Base-by-base conservation (phyloP, 2,888 invertebrate genomes). In the Papilio elwesi region DNA sequence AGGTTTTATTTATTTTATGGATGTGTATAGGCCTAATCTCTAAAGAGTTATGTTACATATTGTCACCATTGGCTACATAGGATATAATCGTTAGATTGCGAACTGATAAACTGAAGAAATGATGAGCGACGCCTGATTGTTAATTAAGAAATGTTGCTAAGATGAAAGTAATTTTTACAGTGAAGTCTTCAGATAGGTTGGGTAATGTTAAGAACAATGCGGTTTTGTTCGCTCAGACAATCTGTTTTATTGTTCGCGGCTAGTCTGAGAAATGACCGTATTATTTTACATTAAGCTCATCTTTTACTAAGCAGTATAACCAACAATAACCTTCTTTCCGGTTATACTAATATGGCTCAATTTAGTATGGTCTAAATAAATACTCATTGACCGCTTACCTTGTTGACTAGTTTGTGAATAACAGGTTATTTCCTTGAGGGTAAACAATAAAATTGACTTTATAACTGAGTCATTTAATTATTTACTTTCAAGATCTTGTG, bases 171-270 rank as follows among this genome's bases (percentile, higher is more conserved):
- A 74, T 67, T 16, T 78, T 74, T 47, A 75, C 74, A 68, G 71
- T 71, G 66, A 62, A 59, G 68, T 77, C 77, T 76, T 78, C 78
- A 71, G 62, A 73, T 75, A 59, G 70, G 78, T 79, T 78, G 75
- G 68, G 77, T 75, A 79, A 79, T 68, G 57, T 63, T 59, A 69
- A 72, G 74, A 78, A 78, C 78, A 79, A 78, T 76, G 77, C 73
- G 69, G 73, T 67, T 66, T 65, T 74, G 74, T 75, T 74, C 67
- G 68, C 68, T 62, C 70, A 76, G 76, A 73, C 74, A 72, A 57
- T 75, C 74, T 63, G 68, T 74, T 76, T 76, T 76, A 77, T 76
- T 76, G 71, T 74, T 75, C 53, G 69, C 62, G 71, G 76, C 73
- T 75, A 36, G 70, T 63, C 71, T 71, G 59, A 71, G 71, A 67